These are phyloP conservation scores for Smittia sp. DNA, from an alignment of 2,888 invertebrate species.

Conservation along the genomic window DNA sequence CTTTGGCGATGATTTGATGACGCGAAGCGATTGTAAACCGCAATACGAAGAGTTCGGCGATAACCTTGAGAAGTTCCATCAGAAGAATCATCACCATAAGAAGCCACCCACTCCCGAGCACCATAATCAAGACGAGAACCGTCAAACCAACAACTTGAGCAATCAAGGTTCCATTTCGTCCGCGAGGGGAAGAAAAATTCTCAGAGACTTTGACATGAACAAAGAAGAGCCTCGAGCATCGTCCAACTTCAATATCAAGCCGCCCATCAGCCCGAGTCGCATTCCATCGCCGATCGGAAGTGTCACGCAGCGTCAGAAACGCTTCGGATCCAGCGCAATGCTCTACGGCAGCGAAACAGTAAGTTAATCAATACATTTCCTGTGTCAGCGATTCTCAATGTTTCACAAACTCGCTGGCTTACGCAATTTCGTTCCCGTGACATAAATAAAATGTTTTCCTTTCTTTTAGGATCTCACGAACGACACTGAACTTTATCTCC, in stretches of 20 bases:
- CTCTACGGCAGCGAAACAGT: constrained; percentile 45
- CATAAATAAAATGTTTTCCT: neutral
- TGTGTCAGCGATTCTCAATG: neutral
- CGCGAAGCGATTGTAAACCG: constrained; percentile 29
- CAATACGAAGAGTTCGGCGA: constrained; percentile 42
- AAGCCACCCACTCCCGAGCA: constrained; percentile 27
- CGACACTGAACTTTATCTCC: constrained; percentile 59
- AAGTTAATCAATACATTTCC: constrained; percentile 10
- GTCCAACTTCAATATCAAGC: constrained; percentile 43
- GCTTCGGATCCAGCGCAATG: constrained; percentile 51
- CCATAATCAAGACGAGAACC: too few relatives aligned
- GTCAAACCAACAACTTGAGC: constrained; percentile 24
- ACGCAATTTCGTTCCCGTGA: neutral
- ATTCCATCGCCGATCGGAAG: constrained; percentile 72
- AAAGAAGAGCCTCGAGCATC: constrained; percentile 19
- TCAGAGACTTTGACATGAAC: constrained; percentile 26
- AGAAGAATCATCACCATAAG: constrained; percentile 24
- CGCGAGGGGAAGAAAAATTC: neutral
- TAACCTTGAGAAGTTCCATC: constrained; percentile 39
- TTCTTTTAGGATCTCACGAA: constrained; percentile 54
- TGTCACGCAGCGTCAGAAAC: constrained; percentile 47
- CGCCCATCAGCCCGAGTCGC: constrained; percentile 62
- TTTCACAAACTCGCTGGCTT: neutral
- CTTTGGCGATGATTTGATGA: constrained; percentile 32
- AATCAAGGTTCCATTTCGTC: constrained; percentile 31